phyloP scores from a whole-genome alignment of 2,797 vertebrate genomes.

The Megalops cyprinoides region DNA sequence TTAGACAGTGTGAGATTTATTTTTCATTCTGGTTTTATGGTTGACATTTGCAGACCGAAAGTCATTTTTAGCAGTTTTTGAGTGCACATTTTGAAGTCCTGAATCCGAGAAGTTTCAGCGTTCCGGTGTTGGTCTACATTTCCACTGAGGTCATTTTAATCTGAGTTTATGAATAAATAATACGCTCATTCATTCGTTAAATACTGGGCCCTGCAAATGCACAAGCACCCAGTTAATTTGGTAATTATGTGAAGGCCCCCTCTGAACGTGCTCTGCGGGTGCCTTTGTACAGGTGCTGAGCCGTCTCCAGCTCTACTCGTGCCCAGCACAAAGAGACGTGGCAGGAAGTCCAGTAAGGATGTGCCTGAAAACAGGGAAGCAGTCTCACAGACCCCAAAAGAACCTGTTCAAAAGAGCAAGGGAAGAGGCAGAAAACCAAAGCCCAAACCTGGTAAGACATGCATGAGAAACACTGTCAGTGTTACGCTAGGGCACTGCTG shows the following conservation, averaged over 20 bases:
- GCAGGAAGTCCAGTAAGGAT: conserved; percentile 70
- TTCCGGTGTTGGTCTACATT: not conserved
- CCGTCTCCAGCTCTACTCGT: conserved; percentile 79
- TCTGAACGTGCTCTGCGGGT: not conserved
- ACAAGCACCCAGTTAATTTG: not conserved
- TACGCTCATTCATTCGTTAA: not conserved
- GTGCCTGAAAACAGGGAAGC: conserved; percentile 57
- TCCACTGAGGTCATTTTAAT: not conserved
- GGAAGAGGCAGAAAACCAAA: conserved; percentile 75
- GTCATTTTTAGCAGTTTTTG: not conserved
- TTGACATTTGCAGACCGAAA: not conserved
- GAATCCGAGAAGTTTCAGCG: not conserved
- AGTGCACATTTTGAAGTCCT: not conserved
- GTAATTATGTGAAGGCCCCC: conserved; percentile 24
- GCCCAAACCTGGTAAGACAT: conserved; percentile 65
- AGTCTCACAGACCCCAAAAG: conserved; percentile 54
- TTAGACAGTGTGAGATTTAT: not conserved
- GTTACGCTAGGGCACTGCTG: too few species aligned
- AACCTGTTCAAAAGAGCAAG: conserved; percentile 64
- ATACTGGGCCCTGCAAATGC: not conserved
- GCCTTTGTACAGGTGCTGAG: conserved; percentile 76
- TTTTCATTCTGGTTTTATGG: conserved; percentile 11
- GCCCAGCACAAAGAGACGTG: conserved; percentile 73
- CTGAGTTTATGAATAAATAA: not conserved
- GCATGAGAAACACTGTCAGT: too few species aligned